Base-by-base conservation (phyloP, 2,797 vertebrate species). In the Mormyrops attenuatus region DNA sequence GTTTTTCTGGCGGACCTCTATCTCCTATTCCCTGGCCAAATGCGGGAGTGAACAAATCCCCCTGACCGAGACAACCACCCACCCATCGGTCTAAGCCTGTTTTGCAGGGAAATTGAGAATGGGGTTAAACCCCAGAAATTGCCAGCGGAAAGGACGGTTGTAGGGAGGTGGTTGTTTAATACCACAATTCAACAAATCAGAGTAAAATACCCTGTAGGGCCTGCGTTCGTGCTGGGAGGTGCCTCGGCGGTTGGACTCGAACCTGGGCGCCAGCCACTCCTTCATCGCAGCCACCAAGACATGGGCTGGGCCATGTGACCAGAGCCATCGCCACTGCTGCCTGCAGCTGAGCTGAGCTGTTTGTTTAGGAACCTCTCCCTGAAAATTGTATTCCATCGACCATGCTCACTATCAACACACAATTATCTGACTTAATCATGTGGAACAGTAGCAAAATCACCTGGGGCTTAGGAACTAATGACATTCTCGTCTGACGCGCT, bases 381-480 rank as follows among this genome's bases (percentile, higher is more conserved):
- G 97, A 98, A 99, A 99, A 99, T 99, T 98, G 97, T 99, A 99
- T 99, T 99, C 98, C 98, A 97, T 98, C 98, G 98, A 98, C 98
- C 98, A 98, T 97, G 98, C 98, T 99, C 96, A 96, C 98, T 99
- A 99, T 99, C 98, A 99, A 99, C 98, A 99, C 98, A 99, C 98
- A 99, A 99, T 99, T 99, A 99, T 99, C 98, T 99, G 97, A 97
- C 97, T 99, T 99, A 99, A 99, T 99, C 98, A 99, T 99, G 98
- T 99, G 98, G 98, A 99, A 99, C 98, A 98, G 98, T 98, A 97
- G 98, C 97, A 98, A 99, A 99, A 98, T 99, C 98, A 99, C 98
- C 98, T 98, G 98, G 98, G 98, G 98, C 98, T 98, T 98, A 98
- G 97, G 97, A 97, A 98, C 98, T 99, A 99, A 99, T 99, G 98